These are phyloP conservation scores for Periophthalmodon schlosseri DNA, from an alignment of 2,113 vertebrate species.

Conservation along the genomic window DNA sequence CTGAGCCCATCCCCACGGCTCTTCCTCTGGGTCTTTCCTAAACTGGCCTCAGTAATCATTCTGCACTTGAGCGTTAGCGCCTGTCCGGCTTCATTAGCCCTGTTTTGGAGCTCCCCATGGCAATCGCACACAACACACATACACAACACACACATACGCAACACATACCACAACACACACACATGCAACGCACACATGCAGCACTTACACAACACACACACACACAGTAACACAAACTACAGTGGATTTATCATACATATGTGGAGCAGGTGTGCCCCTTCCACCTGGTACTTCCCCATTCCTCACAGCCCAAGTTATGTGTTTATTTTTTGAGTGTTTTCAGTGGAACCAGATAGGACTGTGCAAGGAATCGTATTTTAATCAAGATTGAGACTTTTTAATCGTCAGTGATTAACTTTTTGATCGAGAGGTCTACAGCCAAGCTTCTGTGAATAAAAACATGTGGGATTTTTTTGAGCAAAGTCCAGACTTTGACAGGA, in stretches of 20 bases:
- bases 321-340: background rate
- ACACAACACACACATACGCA: background rate
- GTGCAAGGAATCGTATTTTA: background rate
- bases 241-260: conserved; percentile 39
- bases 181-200: background rate
- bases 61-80: conserved; percentile 52
- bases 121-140: conserved; percentile 2
- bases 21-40: conserved; percentile 44
- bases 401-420: background rate
- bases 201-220: conserved; percentile 11
- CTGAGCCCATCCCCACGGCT: conserved; percentile 29
- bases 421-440: too few species aligned
- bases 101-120: conserved; percentile 45
- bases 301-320: background rate
- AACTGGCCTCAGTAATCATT: conserved; percentile 62
- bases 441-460: too few species aligned
- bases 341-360: background rate
- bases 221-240: conserved; percentile 6
- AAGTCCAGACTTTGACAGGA: too few species aligned
- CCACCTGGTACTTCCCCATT: background rate
- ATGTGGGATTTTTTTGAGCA: too few species aligned
- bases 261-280: conserved; percentile 29
- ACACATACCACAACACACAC: conserved; percentile 8
- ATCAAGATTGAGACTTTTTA: background rate
- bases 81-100: conserved; percentile 60